Evolutionary conservation across 35 echinoderm and acorn worm genomes (phyloP), one percentile per base, ranked within the genome.

Genomic region (Anneissia japonica): DNA sequence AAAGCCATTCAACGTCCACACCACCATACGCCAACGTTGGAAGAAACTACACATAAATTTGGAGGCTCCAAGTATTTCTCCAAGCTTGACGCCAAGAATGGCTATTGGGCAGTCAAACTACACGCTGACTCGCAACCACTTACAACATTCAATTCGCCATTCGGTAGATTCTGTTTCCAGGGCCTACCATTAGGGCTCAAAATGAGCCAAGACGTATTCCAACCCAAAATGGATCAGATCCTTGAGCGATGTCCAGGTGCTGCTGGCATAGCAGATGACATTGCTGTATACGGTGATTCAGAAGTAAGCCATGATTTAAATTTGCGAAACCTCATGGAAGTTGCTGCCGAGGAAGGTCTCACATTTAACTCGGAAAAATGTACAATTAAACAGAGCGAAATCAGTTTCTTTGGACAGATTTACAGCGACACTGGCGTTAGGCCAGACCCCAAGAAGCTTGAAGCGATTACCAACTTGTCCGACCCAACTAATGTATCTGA

Each of bases 41-140:
- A 89, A 56, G 92, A 90, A 33, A 90, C 90, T 23, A 84, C 88
- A 11, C 88, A 90, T 35, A 94, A 87, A 51, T 74, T 94, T 17
- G 32, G 56, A 74, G 72, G 73, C 0, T 73, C 79, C 7, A 36
- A 39, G 19, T 21, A 84, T 12, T 92, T 92, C 74, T 82, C 85
- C n/a, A 88, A 82, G 46, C 38, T 89, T 32, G 85, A 92, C 46
- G 89, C 89, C 16, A 81, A 46, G 39, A 83, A 86, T 40, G 89
- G 89, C 14, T 82, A 75, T 36, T 91, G 35, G 83, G 16, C 74
- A 3, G 73, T 93, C 14, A 31, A 40, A 1, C 79, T 92, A 0
- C 41, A 92, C 80, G 0, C 88, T 21, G 39, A 84, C 79, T 79
- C 33, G 35, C 77, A 31, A 16, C 43, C 64, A 77, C 86, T 93